Conservation (phyloP, 2,113 vertebrate genomes). For the Stegostoma tigrinum region DNA sequence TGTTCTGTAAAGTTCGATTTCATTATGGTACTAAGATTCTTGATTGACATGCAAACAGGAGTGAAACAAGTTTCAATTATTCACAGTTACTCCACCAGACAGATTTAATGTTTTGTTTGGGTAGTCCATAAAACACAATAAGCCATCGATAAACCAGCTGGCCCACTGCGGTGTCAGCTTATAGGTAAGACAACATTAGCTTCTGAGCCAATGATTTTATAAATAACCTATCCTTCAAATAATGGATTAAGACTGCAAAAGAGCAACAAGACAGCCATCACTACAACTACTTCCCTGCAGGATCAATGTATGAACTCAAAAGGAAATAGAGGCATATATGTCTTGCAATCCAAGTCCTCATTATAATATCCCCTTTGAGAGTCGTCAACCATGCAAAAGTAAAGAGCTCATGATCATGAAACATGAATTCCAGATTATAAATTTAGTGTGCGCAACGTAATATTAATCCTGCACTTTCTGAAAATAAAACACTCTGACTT, state of each 20-base stretch:
- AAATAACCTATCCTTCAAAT: neutral
- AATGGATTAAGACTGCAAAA: neutral
- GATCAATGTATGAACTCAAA: neutral
- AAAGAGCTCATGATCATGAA: constrained; percentile 8
- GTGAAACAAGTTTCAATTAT: neutral
- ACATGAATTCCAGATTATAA: neutral
- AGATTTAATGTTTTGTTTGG: neutral
- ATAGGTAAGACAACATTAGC: too few species aligned
- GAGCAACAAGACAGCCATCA: neutral
- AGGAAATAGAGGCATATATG: neutral
- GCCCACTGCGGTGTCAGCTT: neutral
- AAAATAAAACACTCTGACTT: neutral
- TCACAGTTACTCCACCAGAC: neutral
- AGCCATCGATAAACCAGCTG: neutral
- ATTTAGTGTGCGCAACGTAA: neutral
- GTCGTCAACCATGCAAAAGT: neutral
- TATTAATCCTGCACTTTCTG: neutral
- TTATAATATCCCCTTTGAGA: neutral
- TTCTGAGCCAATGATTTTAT: neutral
- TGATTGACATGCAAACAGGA: neutral
- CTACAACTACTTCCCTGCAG: neutral
- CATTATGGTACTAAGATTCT: neutral
- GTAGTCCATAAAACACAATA: neutral
- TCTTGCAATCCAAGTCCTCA: neutral
- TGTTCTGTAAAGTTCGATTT: neutral